Evolutionary conservation across 2,113 vertebrate species (phyloP), one percentile per base, ranked within the genome.

Genomic region (Leuciscus idus): DNA sequence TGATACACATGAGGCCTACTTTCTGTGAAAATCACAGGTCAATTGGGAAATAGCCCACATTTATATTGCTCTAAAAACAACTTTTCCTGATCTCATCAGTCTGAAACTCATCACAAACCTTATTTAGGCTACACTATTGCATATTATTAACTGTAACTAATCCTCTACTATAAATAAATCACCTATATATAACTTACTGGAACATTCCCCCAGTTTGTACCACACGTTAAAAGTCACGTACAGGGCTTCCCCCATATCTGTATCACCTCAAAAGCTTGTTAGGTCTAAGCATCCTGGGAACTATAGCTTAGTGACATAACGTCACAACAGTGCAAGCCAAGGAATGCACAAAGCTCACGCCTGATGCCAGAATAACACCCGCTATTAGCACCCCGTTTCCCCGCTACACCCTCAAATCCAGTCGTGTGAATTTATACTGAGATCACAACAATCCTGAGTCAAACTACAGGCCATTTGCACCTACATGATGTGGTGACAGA

Each of bases 301-400:
- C 72, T 46, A 78, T 85, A 86, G 90, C 85, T 93, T 93, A 93
- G 82, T 93, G 92, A 93, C 88, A 88, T 92, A 90, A 94, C 87
- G 50, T 92, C 89, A 89, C 78, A 91, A 86, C 66, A 57, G 23
- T n/a, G 52, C 72, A 86, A 33, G 33, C 33, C 33, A 33, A 17
- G 77, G 78, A 23, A 86, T 52, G 68, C 80, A 84, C 85, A 87
- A 85, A 39, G 46, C n/a, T 84, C 48, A 15, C 0, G 28, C 5
- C 66, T 57, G 23, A 57, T 26, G 50, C 50, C 81, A 48, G 52
- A 57, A 21, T 57, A 82, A 48, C 79, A 43, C 59, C 3, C 4
- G 61, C 6, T 55, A 83, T 84, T 39, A 46, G 82, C 68, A 59
- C 4, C 50, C 2, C 36, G 2, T 7, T 64, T 59, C 33, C 30